Base-by-base conservation (phyloP, 2,797 vertebrate species). In the Sebastiscus tertius region DNA sequence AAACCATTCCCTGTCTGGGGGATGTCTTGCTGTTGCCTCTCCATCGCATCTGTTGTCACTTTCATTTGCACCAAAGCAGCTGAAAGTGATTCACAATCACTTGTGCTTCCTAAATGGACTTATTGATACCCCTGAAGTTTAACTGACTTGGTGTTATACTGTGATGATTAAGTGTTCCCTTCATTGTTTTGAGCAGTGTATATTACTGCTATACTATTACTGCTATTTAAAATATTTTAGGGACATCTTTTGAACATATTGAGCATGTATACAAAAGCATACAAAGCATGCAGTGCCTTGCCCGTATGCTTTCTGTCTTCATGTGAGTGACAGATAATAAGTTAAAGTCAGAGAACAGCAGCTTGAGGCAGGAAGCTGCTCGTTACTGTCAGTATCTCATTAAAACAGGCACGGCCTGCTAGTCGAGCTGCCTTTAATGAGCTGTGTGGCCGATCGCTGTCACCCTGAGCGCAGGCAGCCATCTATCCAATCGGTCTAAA, bases 341-440 rank as follows among this genome's bases (percentile, higher is more conserved):
- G 9, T 72, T 10, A 16, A 81, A 13, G 33, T 67, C 58, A 64
- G 16, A 33, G 72, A 67, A 16, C 34, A 59, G 42, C 11, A 2
- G 56, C 80, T 54, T 68, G 31, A 31, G 79, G 68, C 74, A 7
- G 8, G 13, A 13, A 66, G 27, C 67, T 56, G 4, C 73, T 75
- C 3, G 8, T 79, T 61, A n/a, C 74, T 70, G 58, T 75, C 79
- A 52, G 56, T 42, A n/a, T 68, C 83, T 87, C 82, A 81, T 85
- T 88, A 77, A 88, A 89, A 77, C 61, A 42, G 55, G 1, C 77
- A 59, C 36, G 71, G 76, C 69, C 71, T 69, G 74, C 12, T 84
- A 68, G 75, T 1, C 78, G 26, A 16, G 74, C 54, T 72, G 71
- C 18, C 61, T 80, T 34, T 82, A 86, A 89, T 60, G 78, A 87